Evolutionary conservation across 2,797 vertebrate species (phyloP).

Genomic region (Sparidentex hasta): DNA sequence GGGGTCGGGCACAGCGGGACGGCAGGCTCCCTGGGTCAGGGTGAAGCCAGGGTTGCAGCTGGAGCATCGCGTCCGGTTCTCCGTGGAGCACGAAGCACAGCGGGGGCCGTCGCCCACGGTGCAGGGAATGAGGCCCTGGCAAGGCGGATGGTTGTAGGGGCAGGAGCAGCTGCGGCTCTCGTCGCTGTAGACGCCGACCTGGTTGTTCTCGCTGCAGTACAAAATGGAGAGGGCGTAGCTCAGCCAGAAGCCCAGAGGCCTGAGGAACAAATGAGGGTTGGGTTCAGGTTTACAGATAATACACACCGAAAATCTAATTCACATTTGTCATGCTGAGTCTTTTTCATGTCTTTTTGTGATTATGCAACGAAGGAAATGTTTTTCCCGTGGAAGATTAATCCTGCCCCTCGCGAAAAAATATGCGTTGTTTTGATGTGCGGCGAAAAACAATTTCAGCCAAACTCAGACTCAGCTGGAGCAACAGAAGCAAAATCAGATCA

Average conservation of each 20-base stretch:
- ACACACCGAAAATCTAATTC: constrained; percentile 16
- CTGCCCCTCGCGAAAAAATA: constrained; percentile 16
- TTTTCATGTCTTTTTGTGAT: constrained; percentile 41
- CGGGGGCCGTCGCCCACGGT: constrained; percentile 87
- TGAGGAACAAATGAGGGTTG: constrained; percentile 67
- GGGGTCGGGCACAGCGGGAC: constrained; percentile 93
- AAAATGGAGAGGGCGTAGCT: constrained; percentile 92
- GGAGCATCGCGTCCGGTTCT: constrained; percentile 95
- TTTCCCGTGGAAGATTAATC: constrained; percentile 38
- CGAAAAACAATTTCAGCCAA: constrained; percentile 50
- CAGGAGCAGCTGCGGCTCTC: constrained; percentile 92
- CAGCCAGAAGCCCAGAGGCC: constrained; percentile 92
- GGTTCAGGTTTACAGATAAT: constrained; percentile 1
- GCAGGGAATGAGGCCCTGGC: constrained; percentile 90
- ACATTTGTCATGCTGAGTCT: constrained; percentile 23
- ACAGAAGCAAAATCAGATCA: constrained; percentile 52
- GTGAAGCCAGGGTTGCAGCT: constrained; percentile 92
- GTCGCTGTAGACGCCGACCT: constrained; percentile 92
- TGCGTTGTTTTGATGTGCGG: constrained; percentile 35
- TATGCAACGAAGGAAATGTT: constrained; percentile 34
- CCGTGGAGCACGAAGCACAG: constrained; percentile 90
- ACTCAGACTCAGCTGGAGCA: constrained; percentile 56
- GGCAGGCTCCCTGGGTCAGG: constrained; percentile 92
- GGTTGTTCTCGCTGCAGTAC: constrained; percentile 95
- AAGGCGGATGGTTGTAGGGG: constrained; percentile 89